These are phyloP conservation scores for Anguilla rostrata DNA, from an alignment of 2,113 vertebrate genomes.

Conservation along the genomic window DNA sequence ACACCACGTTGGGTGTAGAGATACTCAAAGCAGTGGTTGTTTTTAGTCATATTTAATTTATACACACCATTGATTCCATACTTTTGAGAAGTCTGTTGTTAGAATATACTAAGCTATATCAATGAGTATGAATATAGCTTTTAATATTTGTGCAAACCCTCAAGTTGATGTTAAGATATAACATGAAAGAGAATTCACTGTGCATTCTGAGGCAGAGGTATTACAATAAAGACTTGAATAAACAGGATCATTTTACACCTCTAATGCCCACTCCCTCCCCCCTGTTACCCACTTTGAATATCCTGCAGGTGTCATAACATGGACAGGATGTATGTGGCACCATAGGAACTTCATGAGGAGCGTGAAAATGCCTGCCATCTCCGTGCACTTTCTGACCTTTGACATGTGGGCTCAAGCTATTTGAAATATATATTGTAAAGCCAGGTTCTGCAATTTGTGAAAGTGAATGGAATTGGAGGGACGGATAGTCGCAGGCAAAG, in stretches of 20 bases:
- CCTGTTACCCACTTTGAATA: slow-evolving; percentile 1
- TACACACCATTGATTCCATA: background rate
- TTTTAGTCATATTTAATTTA: background rate
- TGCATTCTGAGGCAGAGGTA: background rate
- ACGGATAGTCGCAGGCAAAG: background rate
- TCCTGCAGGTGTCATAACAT: slow-evolving; percentile 10
- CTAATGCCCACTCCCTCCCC: background rate
- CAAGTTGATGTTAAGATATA: background rate
- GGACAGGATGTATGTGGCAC: background rate
- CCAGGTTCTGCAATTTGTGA: background rate
- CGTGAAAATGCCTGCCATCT: background rate
- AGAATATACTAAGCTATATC: background rate
- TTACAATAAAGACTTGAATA: background rate
- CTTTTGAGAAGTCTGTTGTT: background rate
- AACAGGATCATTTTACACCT: background rate
- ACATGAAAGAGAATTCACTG: background rate
- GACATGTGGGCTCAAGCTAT: background rate
- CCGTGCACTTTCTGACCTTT: background rate
- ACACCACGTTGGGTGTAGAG: no score
- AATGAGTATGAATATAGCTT: background rate
- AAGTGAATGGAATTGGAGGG: background rate
- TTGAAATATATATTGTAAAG: slow-evolving; percentile 10
- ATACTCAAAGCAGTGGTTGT: background rate
- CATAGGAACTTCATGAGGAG: slow-evolving; percentile 3
- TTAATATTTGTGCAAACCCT: background rate